Base-by-base conservation (phyloP, 2,888 invertebrate genomes). In the Idaea biselata region DNA sequence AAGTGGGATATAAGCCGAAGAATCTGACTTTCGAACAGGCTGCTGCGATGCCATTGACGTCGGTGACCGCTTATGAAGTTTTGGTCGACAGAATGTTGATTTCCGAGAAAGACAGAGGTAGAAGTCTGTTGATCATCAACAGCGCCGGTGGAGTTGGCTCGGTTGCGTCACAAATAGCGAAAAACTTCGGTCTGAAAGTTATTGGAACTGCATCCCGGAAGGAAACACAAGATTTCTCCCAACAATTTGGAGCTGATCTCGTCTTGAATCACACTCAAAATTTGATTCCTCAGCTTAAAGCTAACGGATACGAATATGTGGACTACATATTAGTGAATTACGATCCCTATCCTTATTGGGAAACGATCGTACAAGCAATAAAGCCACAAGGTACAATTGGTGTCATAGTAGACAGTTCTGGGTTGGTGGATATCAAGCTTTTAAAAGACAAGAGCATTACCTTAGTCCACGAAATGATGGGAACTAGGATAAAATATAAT, bases 131-230 rank as follows among this genome's bases (percentile, higher is more conserved):
- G 59, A 80, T 91, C 31, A 86, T 91, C 57, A 91, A 91, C 63
- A 91, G 91, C 68, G 87, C 84, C 1, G 91, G 91, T 0, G 91
- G 91, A 25, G 91, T 91, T 0, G 91, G 91, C 0, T 84, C 89
- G 6, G 74, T 91, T 0, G 90, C 91, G 8, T 81, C 87, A 17
- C 91, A 91, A 67, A 65, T 91, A 8, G 88, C 83, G 0, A 87
- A 83, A 65, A 80, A 85, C 65, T 71, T 86, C 16, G 89, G 89
- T 0, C 75, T 91, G 0, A 84, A 77, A 64, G 89, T 91, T 0
- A 89, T 91, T 58, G 91, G 91, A 14, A 91, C 91, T 4, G 89
- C 87, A 5, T 89, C 91, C 5, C 77, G 90, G 0, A 75, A 79
- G 5, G 90, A 88, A 76, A 84, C 86, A 0, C 68, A 73, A 58